Percentiles rank a stretch among this genome's conserved stretches.
Evolutionary conservation across 2,113 vertebrate species (phyloP).

Genomic region (Morone chrysops): DNA sequence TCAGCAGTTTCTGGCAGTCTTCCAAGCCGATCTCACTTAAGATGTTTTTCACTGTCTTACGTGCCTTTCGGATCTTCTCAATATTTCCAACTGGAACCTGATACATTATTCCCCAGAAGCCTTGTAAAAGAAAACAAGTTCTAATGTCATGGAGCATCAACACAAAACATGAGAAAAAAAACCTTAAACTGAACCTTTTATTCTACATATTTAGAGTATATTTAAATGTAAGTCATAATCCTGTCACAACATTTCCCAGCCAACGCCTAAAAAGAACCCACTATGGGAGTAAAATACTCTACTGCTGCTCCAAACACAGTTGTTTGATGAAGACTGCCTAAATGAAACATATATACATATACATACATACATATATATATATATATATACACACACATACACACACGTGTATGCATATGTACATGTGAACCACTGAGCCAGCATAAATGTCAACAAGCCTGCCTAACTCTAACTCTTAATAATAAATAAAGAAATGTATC

Average conservation of each 20-base stretch:
- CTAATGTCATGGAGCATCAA: not conserved
- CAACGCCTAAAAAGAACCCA: not conserved
- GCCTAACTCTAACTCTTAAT: not conserved
- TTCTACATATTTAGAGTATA: not conserved
- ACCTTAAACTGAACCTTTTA: too few relatives aligned
- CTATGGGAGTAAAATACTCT: not conserved
- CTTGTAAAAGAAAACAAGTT: conserved; percentile 5
- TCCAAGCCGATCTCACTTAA: conserved; percentile 82
- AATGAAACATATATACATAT: too few relatives aligned
- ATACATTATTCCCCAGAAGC: conserved; percentile 77
- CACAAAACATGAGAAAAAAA: not conserved
- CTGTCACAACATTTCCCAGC: not conserved
- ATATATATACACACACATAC: too few relatives aligned
- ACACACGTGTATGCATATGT: too few relatives aligned
- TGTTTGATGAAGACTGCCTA: not conserved
- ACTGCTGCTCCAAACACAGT: not conserved
- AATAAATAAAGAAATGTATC: not conserved
- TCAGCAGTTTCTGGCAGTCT: conserved; percentile 75
- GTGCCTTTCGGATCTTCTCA: conserved; percentile 83
- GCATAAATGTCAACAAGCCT: not conserved
- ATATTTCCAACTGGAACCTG: conserved; percentile 81
- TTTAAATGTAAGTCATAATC: not conserved
- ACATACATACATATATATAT: too few relatives aligned
- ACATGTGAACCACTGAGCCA: not conserved
- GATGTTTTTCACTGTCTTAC: conserved; percentile 82